Base-by-base conservation (phyloP, 2,888 invertebrate genomes). In the Microctonus aethiopoides region DNA sequence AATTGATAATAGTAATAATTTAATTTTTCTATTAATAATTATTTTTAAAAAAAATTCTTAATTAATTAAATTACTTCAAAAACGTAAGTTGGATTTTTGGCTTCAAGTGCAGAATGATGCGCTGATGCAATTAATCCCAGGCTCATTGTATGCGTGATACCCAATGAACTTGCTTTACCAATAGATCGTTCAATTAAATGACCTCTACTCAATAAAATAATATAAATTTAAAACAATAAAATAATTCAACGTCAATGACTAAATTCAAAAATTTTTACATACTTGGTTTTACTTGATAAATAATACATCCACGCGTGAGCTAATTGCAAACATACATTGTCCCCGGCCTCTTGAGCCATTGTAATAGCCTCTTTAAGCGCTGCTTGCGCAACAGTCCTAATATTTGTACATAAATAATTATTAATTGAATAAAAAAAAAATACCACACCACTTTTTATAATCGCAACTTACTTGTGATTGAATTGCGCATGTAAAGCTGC, bases 401-500 rank as follows among this genome's bases (percentile, higher is more conserved):
- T 88, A 77, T 84, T 83, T 24, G 67, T 68, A 72, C 57, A 32
- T 7, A n/a, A 60, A 36, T 24, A 16, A 22, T 24, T 24, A 7
- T 20, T 34, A 16, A 57, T n/a, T 20, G 41, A 32, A 29, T n/a
- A n/a, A n/a, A 20, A n/a, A 62, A 41, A 16, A 67, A 29, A 24
- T 4, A 32, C 20, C 20, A 16, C 16, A 9, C 34, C 59, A 36
- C 46, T 10, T n/a, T 56, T 34, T 32, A 67, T 72, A 13, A 59
- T 52, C 7, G 5, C 6, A 54, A 77, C 86, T 83, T 87, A 94
- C 94, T 90, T 92, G 82, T 95, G 93, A 62, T 92, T 92, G 86
- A 97, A 97, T 78, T 94, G 92, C 59, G 94, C 93, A 85, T 97
- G 95, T 79, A 97, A 89, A 24, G 95, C 93, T 0, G 96, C 96